A percentile compares a stretch with the other conserved stretches of the same genome.
Conservation (phyloP, 2,888 invertebrate species). For the Halictus ligatus region DNA sequence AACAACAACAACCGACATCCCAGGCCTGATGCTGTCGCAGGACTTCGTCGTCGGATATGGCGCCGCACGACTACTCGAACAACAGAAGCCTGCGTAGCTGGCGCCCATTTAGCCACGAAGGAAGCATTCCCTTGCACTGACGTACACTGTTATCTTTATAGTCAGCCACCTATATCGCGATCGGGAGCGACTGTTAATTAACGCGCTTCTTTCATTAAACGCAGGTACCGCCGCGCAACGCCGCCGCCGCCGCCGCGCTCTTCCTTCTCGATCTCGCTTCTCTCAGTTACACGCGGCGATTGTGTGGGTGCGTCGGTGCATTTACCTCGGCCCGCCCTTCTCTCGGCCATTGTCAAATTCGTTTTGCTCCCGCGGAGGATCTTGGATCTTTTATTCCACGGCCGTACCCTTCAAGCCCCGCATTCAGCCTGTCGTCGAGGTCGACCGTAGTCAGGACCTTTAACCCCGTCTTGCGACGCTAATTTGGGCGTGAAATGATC, state of each 20-base stretch:
- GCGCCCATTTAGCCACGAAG: conserved; percentile 57
- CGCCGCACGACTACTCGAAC: conserved; percentile 67
- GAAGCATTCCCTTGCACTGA: conserved; percentile 45
- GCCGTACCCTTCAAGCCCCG: background rate
- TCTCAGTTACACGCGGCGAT: background rate
- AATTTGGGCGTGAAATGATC: background rate
- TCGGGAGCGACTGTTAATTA: conserved; percentile 76
- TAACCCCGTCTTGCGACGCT: background rate
- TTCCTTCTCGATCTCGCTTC: conserved; percentile 4
- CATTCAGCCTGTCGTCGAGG: conserved; percentile 1
- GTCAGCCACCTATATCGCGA: conserved; percentile 73
- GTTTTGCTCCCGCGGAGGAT: conserved; percentile 18
- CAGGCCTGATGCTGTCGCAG: conserved; percentile 69
- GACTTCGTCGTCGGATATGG: conserved; percentile 70
- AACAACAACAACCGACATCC: conserved; percentile 79
- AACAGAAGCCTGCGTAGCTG: conserved; percentile 56
- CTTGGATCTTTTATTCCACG: conserved; percentile 32
- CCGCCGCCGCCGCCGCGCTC: conserved; percentile 6
- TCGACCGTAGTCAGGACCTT: background rate
- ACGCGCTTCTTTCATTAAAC: conserved; percentile 73
- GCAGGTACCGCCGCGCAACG: background rate
- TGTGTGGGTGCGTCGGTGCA: conserved; percentile 23
- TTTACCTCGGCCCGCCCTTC: background rate
- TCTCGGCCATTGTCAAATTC: conserved; percentile 5
- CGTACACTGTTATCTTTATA: conserved; percentile 79